Percentiles rank a stretch among this genome's conserved stretches.
These are phyloP conservation scores for Drosophila subpulchrella DNA, from an alignment of 1,140 invertebrate genomes.

Conservation along the genomic window DNA sequence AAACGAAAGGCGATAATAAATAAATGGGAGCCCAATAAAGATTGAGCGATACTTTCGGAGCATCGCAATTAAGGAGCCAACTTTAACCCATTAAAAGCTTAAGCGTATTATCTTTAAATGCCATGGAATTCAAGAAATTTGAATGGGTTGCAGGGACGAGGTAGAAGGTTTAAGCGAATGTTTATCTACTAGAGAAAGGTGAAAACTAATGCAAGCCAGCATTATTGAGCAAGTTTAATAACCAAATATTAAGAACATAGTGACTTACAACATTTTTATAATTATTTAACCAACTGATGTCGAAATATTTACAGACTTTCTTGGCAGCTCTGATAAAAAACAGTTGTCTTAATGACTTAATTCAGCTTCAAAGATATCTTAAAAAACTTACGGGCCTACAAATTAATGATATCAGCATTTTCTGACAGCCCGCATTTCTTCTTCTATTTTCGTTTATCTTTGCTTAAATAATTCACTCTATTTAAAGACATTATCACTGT, in stretches of 20 bases:
- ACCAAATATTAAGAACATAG: too few relatives aligned
- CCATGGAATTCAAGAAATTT: background rate
- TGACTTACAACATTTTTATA: too few relatives aligned
- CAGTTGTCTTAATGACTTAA: background rate
- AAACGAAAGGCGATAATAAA: constrained; percentile 46
- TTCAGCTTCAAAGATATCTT: background rate
- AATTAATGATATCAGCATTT: constrained; percentile 6
- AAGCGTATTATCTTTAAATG: constrained; percentile 6
- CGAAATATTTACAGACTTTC: background rate
- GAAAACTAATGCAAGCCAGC: too few relatives aligned
- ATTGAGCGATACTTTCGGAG: constrained; percentile 24
- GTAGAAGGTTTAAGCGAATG: too few relatives aligned
- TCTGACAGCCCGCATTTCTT: constrained; percentile 10
- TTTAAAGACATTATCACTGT: constrained; percentile 24
- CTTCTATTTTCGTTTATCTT: constrained; percentile 15
- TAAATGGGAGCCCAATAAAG: constrained; percentile 45
- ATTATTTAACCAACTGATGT: too few relatives aligned
- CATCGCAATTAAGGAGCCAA: constrained; percentile 20
- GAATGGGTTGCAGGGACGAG: background rate
- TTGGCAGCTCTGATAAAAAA: constrained; percentile 14
- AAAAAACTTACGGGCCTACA: background rate
- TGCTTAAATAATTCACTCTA: constrained; percentile 24
- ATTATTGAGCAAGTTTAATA: too few relatives aligned
- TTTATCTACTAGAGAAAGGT: too few relatives aligned
- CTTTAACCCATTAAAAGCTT: constrained; percentile 23